Conservation (phyloP, 2,113 vertebrate genomes). For the Tachuris rubrigastra region DNA sequence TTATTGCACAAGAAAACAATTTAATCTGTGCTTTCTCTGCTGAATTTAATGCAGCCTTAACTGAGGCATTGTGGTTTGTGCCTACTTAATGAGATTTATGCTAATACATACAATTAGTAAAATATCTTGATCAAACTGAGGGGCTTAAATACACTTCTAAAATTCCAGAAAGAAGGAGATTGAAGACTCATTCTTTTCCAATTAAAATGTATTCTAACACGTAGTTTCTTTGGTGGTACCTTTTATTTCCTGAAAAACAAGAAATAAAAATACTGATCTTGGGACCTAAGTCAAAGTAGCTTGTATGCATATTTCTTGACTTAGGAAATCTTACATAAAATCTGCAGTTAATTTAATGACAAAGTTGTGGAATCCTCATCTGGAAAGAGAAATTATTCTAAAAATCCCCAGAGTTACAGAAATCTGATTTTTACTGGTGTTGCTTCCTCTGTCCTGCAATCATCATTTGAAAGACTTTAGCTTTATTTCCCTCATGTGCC, state of each 20-base stretch:
- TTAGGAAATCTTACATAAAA: not conserved
- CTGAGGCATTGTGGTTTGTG: not conserved
- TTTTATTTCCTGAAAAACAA: not conserved
- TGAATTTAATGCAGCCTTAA: not conserved
- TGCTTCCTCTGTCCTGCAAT: not conserved
- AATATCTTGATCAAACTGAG: not conserved
- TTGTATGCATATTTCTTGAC: not conserved
- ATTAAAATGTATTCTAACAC: not conserved
- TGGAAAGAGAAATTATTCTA: not conserved
- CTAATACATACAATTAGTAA: slow-evolving; percentile 10
- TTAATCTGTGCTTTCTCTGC: not conserved
- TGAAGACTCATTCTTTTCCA: not conserved
- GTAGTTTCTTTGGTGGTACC: not conserved
- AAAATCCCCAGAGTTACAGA: not conserved
- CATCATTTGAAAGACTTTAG: not conserved
- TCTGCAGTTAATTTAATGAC: not conserved
- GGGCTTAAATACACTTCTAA: not conserved
- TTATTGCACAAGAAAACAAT: not conserved
- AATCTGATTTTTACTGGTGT: not conserved
- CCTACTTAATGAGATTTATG: slow-evolving; percentile 25
- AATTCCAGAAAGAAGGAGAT: not conserved
- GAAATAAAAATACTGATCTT: not conserved
- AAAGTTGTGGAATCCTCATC: not conserved
- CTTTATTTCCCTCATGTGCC: not conserved
- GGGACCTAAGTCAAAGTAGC: not conserved